These are phyloP conservation scores for Calypte anna DNA, from an alignment of 2,113 vertebrate genomes.

Conservation along the genomic window DNA sequence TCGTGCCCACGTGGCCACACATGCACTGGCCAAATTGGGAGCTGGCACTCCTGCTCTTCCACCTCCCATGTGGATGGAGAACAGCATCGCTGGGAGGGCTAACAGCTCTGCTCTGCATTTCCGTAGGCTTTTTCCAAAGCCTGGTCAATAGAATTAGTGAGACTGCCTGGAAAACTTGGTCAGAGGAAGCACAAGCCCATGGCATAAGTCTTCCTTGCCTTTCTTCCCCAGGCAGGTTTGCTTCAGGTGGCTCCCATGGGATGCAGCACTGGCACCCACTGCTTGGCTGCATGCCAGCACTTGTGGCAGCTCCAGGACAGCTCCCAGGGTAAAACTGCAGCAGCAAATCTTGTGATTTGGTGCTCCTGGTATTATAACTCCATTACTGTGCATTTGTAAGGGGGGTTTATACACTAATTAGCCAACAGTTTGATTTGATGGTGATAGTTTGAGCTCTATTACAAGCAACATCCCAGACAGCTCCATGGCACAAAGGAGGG, in stretches of 20 bases:
- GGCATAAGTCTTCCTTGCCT: background rate
- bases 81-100: background rate
- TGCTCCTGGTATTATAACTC: background rate
- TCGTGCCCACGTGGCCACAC: accelerated
- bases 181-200: background rate
- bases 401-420: background rate
- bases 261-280: accelerated
- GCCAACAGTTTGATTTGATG: background rate
- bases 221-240: background rate
- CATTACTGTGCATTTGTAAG: background rate
- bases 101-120: background rate
- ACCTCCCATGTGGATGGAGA: background rate
- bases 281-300: accelerated
- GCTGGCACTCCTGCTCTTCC: background rate
- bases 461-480: background rate
- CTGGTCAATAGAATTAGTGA: background rate
- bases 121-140: background rate
- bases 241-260: accelerated
- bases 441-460: background rate
- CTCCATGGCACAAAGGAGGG: background rate
- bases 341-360: background rate
- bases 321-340: background rate
- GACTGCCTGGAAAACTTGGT: background rate
- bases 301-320: background rate
- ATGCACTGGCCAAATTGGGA: background rate